Conservation (phyloP, 2,888 invertebrate genomes). For the Nebria salina region DNA sequence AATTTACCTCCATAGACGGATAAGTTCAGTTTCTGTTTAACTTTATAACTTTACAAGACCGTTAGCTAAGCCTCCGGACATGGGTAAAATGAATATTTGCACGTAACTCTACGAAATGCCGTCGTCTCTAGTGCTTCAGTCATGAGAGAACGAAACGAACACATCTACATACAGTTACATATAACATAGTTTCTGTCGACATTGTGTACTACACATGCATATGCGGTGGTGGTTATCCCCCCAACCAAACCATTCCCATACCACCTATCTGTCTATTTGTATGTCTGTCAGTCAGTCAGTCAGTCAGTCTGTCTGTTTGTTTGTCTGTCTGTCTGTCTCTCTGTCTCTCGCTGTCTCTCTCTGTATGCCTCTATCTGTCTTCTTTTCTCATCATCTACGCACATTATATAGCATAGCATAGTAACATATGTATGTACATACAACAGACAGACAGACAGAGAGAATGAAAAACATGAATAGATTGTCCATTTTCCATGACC, state of each 20-base stretch:
- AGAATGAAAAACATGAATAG: neutral
- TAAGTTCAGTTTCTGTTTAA: conserved; percentile 46
- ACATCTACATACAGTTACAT: conserved; percentile 4
- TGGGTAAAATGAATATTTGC: conserved; percentile 45
- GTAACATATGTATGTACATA: too few relatives aligned
- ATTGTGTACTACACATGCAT: neutral
- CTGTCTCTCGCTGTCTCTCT: neutral
- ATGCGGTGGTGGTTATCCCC: neutral
- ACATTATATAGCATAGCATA: too few relatives aligned
- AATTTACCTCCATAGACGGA: conserved; percentile 39
- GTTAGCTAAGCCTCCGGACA: conserved; percentile 46
- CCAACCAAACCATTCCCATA: neutral
- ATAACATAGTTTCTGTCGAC: neutral
- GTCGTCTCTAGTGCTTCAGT: neutral
- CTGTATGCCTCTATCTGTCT: neutral
- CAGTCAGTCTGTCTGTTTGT: neutral
- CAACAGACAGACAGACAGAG: neutral
- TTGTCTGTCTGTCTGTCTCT: neutral
- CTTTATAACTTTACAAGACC: conserved; percentile 46
- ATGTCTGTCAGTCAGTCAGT: neutral
- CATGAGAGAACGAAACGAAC: conserved; percentile 7
- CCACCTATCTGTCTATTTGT: neutral
- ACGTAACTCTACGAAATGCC: conserved; percentile 44
- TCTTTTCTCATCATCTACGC: neutral
- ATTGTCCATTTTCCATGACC: neutral